phyloP scores from a whole-genome alignment of 2,113 vertebrate species.

The Excalfactoria chinensis region DNA sequence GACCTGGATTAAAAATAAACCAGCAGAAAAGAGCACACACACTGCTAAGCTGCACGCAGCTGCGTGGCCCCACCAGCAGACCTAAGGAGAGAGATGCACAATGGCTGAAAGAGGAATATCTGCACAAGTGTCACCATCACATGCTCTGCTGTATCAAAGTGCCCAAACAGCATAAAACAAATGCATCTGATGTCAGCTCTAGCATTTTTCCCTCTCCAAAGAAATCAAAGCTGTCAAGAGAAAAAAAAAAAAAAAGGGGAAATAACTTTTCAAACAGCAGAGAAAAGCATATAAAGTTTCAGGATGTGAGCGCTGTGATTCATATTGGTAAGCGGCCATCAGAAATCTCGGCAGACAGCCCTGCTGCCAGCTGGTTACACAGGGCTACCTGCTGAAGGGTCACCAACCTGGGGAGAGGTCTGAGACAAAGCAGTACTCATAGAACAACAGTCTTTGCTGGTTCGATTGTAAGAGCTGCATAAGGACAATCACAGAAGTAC shows the following conservation, averaged over 20 bases:
- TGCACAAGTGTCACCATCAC: fast-evolving
- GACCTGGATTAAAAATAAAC: conserved; percentile 17
- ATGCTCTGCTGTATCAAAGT: fast-evolving
- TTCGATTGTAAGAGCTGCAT: background rate
- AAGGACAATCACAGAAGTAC: background rate
- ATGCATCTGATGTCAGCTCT: fast-evolving
- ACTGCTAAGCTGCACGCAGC: background rate
- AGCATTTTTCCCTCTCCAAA: background rate
- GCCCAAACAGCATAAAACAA: background rate
- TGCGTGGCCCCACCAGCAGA: background rate
- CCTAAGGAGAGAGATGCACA: fast-evolving
- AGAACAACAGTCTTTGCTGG: background rate
- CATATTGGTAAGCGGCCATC: background rate
- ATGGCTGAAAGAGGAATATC: fast-evolving
- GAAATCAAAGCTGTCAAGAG: background rate
- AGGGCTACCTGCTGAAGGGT: background rate
- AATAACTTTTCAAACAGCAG: background rate
- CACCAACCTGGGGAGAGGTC: background rate
- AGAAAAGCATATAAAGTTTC: conserved; percentile 29
- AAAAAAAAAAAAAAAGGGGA: background rate
- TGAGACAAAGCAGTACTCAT: background rate
- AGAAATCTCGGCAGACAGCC: background rate
- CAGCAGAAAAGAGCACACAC: fast-evolving
- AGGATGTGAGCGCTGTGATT: background rate
- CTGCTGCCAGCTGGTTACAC: background rate